These are phyloP conservation scores for Mylabris sibirica DNA, from an alignment of 2,888 invertebrate genomes.

Conservation along the genomic window DNA sequence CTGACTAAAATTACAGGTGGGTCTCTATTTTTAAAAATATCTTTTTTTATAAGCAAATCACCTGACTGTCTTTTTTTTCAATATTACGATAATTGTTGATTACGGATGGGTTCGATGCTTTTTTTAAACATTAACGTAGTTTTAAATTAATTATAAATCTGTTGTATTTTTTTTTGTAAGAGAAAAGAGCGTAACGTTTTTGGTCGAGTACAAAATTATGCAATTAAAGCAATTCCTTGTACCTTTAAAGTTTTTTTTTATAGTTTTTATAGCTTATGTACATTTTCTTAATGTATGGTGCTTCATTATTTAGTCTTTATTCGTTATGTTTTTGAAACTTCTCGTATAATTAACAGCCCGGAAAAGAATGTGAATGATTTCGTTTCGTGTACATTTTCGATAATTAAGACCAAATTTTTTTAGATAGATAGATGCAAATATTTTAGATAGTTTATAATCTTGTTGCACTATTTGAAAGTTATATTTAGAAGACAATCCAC, in stretches of 20 bases:
- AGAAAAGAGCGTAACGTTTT: constrained; percentile 3
- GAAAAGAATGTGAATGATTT: constrained; percentile 1
- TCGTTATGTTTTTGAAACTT: constrained; percentile 17
- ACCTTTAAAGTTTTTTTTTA: constrained; percentile 20
- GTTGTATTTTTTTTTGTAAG: constrained; percentile 10
- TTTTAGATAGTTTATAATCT: constrained; percentile 37
- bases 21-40: neutral
- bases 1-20: neutral
- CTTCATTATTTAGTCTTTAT: constrained; percentile 15
- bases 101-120: constrained; percentile 13
- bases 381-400: constrained; percentile 21
- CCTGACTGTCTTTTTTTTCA: neutral
- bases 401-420: constrained; percentile 30
- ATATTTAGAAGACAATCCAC: constrained; percentile 38
- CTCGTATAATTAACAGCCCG: neutral
- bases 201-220: constrained; percentile 31
- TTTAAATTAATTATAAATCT: constrained; percentile 15
- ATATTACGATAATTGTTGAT: neutral
- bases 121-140: neutral
- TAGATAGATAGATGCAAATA: constrained; percentile 17
- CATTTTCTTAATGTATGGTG: constrained; percentile 18
- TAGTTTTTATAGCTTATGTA: constrained; percentile 13
- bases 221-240: constrained; percentile 27
- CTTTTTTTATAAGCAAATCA: neutral
- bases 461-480: constrained; percentile 40